Evolutionary conservation across 2,888 invertebrate species (phyloP).

Genomic region (Chydorus sphaericus): DNA sequence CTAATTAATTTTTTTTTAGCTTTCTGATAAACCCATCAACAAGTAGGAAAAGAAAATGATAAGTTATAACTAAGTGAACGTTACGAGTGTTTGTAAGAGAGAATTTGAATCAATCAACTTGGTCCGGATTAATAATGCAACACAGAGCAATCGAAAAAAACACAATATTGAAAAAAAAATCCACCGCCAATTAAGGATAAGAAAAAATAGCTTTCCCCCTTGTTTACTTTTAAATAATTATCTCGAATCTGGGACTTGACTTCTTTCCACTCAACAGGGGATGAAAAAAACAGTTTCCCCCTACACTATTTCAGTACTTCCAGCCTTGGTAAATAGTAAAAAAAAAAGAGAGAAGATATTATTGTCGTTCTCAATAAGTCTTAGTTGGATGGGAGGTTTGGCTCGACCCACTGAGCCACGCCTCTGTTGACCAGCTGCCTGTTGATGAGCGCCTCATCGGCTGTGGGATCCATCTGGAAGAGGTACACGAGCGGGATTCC

Average conservation of each 20-base stretch:
- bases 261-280: neutral
- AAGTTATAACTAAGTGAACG: neutral
- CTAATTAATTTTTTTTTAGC: too few species aligned
- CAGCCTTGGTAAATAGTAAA: neutral
- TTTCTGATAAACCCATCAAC: too few species aligned
- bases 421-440: slow-evolving; percentile 72
- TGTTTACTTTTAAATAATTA: too few species aligned
- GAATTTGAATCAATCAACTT: neutral
- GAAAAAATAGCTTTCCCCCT: neutral
- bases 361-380: neutral
- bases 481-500: slow-evolving; percentile 67
- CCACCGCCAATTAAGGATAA: too few species aligned
- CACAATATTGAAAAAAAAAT: neutral
- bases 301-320: neutral
- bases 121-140: neutral
- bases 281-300: neutral
- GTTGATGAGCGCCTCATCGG: slow-evolving; percentile 40
- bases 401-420: slow-evolving; percentile 54
- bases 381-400: slow-evolving; percentile 1
- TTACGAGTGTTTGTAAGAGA: neutral
- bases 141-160: neutral
- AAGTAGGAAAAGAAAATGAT: too few species aligned
- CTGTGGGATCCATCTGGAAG: slow-evolving; percentile 44
- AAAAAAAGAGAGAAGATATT: neutral
- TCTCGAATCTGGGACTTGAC: too few species aligned